Conservation (phyloP, 2,888 invertebrate species). For the Ophion slaviceki region DNA sequence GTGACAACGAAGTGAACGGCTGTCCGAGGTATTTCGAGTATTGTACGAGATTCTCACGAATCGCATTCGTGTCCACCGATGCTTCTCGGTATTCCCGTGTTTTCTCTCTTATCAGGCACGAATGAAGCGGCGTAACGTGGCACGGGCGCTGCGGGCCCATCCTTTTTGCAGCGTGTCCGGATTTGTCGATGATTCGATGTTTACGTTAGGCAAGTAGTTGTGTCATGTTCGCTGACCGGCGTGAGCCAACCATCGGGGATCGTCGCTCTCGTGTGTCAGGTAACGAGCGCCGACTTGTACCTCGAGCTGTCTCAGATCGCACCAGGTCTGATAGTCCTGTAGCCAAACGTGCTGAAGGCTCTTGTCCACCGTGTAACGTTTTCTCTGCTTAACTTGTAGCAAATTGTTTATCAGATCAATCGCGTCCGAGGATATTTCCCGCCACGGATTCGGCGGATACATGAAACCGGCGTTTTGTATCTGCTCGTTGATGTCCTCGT, state of each 20-base stretch:
- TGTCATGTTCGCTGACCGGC: conserved; percentile 80
- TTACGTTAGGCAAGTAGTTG: conserved; percentile 74
- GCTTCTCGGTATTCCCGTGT: conserved; percentile 18
- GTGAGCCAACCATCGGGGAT: conserved; percentile 92
- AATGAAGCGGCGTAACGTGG: conserved; percentile 81
- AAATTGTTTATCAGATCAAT: conserved; percentile 99
- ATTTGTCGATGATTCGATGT: conserved; percentile 80
- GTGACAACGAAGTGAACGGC: conserved; percentile 11
- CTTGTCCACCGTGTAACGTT: conserved; percentile 98
- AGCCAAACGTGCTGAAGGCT: conserved; percentile 97
- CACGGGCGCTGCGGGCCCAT: conserved; percentile 84
- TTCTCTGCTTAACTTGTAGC: conserved; percentile 97
- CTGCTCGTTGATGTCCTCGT: conserved; percentile 99
- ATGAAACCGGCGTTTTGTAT: conserved; percentile 99
- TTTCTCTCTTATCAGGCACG: conserved; percentile 76
- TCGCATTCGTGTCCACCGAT: conserved; percentile 1
- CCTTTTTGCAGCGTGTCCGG: conserved; percentile 80
- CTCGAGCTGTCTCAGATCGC: conserved; percentile 95
- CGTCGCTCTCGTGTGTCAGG: conserved; percentile 96
- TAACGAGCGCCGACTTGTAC: conserved; percentile 90
- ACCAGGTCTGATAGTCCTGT: conserved; percentile 98
- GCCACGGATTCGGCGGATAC: conserved; percentile 99
- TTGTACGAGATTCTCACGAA: conserved; percentile 24
- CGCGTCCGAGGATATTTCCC: conserved; percentile 96
- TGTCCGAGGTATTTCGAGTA: conserved; percentile 8